Base-by-base conservation (phyloP, 2,113 vertebrate genomes). In the Brachyhypopomus gauderio region DNA sequence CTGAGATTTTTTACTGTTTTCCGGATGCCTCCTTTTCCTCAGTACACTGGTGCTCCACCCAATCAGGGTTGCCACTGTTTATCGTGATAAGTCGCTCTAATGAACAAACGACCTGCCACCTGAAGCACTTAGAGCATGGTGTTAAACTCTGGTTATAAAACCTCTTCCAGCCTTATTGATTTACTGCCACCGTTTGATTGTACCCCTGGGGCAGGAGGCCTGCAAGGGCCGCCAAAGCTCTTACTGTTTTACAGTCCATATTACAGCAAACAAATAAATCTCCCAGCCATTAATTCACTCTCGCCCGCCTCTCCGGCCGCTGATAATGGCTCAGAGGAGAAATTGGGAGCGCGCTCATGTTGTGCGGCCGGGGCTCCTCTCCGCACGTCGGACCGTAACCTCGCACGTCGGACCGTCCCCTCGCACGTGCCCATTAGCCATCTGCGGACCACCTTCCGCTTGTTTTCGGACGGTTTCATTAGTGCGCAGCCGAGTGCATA, bases 251-350 rank as follows among this genome's bases (percentile, higher is more conserved):
- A 95, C 90, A 93, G 89, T 94, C 89, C 88, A 88, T 93, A 91
- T 94, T 94, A 95, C 89, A 95, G 90, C 91, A 94, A 94, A 92
- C 90, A 94, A 95, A 95, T 94, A 95, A 94, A 95, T 94, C 90
- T 94, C 91, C 88, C 89, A 84, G 86, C 91, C 91, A 93, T 93
- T 89, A 94, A 93, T 94, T 92, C 85, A 89, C 70, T 89, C 89
- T 83, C 84, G 86, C 87, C 89, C 88, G 89, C 25, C 85, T 90
- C 79, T 88, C 83, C 84, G 60, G 81, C 83, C 85, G 90, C 87
- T 90, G 91, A 93, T 90, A 85, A 90, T 85, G 84, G 73, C 70
- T 84, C 82, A 78, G 71, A 66, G 70, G 72, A 83, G 83, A 88
- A 87, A 79, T 87, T 89, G 86, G 20, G 16, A 74, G 83, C 87